Base-by-base conservation (phyloP, 2,888 invertebrate species). In the Nebria salina region DNA sequence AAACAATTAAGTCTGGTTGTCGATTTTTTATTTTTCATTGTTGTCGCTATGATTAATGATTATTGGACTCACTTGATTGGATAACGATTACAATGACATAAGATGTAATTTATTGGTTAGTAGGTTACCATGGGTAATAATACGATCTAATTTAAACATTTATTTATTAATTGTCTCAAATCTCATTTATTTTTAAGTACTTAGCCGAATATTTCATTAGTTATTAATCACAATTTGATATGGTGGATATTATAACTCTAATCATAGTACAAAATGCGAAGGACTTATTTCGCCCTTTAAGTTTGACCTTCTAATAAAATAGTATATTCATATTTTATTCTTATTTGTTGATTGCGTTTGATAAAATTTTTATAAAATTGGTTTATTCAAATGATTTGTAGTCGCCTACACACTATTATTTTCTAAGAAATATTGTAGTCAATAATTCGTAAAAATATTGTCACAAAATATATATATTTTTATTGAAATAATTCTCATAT, bases 11-110 rank as follows among this genome's bases (percentile, higher is more conserved):
- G 2, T 54, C 2, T 54, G 13, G 54, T 54, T 54, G 13, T 8
- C 54, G 7, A 54, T 54, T 54, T 34, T 68, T 70, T 20, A 70
- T 34, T 70, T 70, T 15, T 15, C 68, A 68, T 68, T 20, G 25
- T 70, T 34, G 70, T 70, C 70, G 70, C 11, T 20, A 25, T 26
- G 26, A 70, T 26, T 34, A 70, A 70, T 70, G 70, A 26, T 34
- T 70, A 15, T 34, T 70, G 25, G 8, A 25, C 25, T 3, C 54
- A 7, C 7, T 11, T 54, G 6, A 54, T 54, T 54, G 54, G 54
- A 54, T 54, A 54, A 54, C 54, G 34, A 34, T 34, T 34, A 54
- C 54, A 54, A 54, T 54, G 54, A 54, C 54, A 54, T 54, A 8
- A 54, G 54, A 54, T 54, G 54, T 54, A 54, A 54, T 54, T 54